A percentile compares a stretch with the other conserved stretches of the same genome.
These are phyloP conservation scores for Tringa solitaria DNA, from an alignment of 2,113 vertebrate genomes.

Conservation along the genomic window DNA sequence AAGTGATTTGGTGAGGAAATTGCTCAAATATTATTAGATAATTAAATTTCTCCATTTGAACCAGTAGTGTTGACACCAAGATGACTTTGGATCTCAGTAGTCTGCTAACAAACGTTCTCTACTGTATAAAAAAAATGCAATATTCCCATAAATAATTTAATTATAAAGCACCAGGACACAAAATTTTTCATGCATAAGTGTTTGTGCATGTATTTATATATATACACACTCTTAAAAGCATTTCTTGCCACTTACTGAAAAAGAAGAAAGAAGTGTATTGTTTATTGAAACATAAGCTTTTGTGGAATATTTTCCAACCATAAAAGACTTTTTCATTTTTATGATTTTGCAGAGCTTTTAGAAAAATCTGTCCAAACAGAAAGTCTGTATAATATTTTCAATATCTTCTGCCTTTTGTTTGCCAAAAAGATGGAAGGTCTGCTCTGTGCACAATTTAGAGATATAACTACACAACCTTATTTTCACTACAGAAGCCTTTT, in stretches of 20 bases:
- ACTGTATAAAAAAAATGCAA: background rate
- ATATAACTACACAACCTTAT: background rate
- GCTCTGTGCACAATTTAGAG: background rate
- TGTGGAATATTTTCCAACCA: background rate
- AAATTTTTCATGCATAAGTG: background rate
- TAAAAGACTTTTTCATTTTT: rapidly evolving
- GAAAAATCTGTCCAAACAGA: background rate
- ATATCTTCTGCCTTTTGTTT: background rate
- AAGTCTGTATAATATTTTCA: background rate
- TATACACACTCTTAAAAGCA: background rate
- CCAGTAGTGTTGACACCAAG: background rate
- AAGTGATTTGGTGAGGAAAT: background rate
- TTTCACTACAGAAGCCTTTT: background rate
- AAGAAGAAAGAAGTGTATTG: background rate
- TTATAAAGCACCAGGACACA: background rate
- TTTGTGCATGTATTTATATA: background rate
- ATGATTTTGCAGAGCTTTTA: background rate
- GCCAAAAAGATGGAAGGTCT: background rate
- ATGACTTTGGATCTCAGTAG: background rate
- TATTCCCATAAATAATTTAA: background rate
- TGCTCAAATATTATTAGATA: background rate
- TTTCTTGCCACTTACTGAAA: background rate
- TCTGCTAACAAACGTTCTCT: background rate
- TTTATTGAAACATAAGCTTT: background rate
- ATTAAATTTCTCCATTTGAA: background rate